Percentiles rank a stretch among this genome's conserved stretches.
Conservation (phyloP, 2,113 vertebrate genomes). For the Scalopus aquaticus region DNA sequence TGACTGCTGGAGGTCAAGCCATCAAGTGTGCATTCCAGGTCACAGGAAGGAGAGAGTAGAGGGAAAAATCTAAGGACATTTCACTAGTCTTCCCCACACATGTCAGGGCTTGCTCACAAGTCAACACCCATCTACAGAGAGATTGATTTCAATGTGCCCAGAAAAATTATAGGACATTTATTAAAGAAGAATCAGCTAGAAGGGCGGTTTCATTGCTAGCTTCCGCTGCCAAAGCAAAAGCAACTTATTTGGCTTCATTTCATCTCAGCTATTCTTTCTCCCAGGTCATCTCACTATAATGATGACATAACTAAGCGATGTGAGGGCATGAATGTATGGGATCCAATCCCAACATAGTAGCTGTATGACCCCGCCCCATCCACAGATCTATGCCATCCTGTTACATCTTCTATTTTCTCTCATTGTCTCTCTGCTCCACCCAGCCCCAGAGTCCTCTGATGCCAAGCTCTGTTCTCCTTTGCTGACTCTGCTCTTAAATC, state of each 20-base stretch:
- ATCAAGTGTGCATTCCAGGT: not conserved
- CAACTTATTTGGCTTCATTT: not conserved
- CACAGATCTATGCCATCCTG: too few relatives aligned
- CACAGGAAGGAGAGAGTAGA: not conserved
- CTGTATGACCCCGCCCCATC: not conserved
- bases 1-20: too few relatives aligned
- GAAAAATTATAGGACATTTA: not conserved
- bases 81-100: not conserved
- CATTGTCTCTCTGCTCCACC: too few relatives aligned
- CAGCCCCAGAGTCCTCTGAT: too few relatives aligned
- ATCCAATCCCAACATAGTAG: not conserved
- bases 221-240: not conserved
- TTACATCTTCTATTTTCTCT: too few relatives aligned
- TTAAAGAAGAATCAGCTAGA: not conserved
- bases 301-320: not conserved
- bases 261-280: not conserved
- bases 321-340: too few relatives aligned
- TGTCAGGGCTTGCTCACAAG: rapidly evolving
- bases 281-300: not conserved
- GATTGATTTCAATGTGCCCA: not conserved
- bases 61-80: not conserved
- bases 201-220: not conserved
- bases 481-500: too few relatives aligned
- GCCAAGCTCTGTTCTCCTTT: too few relatives aligned
- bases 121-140: not conserved